Evolutionary conservation across 2,888 invertebrate genomes (phyloP), one percentile per base, ranked within the genome.

Genomic region (Drosophila demipolita): DNA sequence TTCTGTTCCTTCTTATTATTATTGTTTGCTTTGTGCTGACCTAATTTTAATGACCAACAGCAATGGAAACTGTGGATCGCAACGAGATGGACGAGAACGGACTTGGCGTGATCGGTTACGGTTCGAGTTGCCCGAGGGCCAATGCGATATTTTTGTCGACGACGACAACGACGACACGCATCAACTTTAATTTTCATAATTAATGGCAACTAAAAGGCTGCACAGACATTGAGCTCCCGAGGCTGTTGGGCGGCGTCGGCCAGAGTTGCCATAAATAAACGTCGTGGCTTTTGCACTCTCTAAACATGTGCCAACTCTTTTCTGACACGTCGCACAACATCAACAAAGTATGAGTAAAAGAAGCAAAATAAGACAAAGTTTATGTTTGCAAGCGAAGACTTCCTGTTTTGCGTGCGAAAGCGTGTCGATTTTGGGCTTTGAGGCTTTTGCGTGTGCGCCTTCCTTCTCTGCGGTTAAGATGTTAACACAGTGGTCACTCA

Each of bases 181-280:
- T 87, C 89, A 84, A 80, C 66, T 88, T 82, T 66, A 88, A 86
- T 87, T 87, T 88, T 83, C 74, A 81, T 88, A 88, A 87, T 87
- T 87, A 87, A 87, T 88, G 88, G 83, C 80, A 80, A 82, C 54
- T 75, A 66, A 76, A 72, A 66, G 62, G 58, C 67, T 70, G 73
- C 38, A 49, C 26, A 33, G 23, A 54, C 55, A 55, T 57, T 36
- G 55, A 52, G 53, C 65, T 63, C 68, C 48, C 54, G 60, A n/a
- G 38, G 55, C 12, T 7, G 73, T 53, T 57, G n/a, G 60, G 55
- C 23, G 54, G 45, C 62, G 54, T 40, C 62, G 65, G 67, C 33
- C 53, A 75, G 75, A 76, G 66, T 67, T 72, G 68, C 72, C 79
- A 72, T 76, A 74, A 74, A 80, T 81, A 80, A 80, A 79, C 72